phyloP scores from a whole-genome alignment of 64 coral and sea anemone species.

The Pachyseris speciosa region DNA sequence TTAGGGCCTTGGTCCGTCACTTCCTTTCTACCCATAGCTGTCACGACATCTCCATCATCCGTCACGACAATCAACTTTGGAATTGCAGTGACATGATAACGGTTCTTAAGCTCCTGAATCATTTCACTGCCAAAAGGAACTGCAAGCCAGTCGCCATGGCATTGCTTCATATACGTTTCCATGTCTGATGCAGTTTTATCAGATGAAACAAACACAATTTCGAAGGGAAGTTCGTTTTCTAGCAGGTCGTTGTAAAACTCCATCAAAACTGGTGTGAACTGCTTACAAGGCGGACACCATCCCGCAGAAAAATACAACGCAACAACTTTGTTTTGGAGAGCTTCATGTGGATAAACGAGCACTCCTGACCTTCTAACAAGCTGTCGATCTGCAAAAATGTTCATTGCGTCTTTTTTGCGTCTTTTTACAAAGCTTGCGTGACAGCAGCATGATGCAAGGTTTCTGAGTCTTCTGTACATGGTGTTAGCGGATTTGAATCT shows the following conservation, averaged over 20 bases:
- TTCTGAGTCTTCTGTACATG: constrained; percentile 14
- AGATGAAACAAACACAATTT: constrained; percentile 84
- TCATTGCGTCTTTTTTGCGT: constrained; percentile 21
- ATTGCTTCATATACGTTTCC: constrained; percentile 88
- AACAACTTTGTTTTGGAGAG: constrained; percentile 81
- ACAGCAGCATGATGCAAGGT: not conserved
- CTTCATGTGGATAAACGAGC: constrained; percentile 69
- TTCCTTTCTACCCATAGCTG: constrained; percentile 75
- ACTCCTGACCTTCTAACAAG: constrained; percentile 74
- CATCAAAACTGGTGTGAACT: constrained; percentile 82
- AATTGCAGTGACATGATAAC: constrained; percentile 89
- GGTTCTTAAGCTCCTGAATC: constrained; percentile 75
- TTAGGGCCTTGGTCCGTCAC: constrained; percentile 80
- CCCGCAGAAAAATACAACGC: constrained; percentile 92
- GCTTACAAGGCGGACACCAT: constrained; percentile 87
- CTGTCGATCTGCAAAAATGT: constrained; percentile 75
- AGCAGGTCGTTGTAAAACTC: constrained; percentile 85
- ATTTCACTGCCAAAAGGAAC: constrained; percentile 88
- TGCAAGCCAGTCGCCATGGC: constrained; percentile 89
- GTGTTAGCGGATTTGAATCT: constrained; percentile 43
- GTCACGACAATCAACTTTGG: constrained; percentile 89
- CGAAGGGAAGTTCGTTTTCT: constrained; percentile 65
- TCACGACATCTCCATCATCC: constrained; percentile 88
- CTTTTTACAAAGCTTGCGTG: not conserved
- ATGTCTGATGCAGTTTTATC: constrained; percentile 86